These are phyloP conservation scores for Pholis gunnellus DNA, from an alignment of 2,113 vertebrate species.

Conservation along the genomic window DNA sequence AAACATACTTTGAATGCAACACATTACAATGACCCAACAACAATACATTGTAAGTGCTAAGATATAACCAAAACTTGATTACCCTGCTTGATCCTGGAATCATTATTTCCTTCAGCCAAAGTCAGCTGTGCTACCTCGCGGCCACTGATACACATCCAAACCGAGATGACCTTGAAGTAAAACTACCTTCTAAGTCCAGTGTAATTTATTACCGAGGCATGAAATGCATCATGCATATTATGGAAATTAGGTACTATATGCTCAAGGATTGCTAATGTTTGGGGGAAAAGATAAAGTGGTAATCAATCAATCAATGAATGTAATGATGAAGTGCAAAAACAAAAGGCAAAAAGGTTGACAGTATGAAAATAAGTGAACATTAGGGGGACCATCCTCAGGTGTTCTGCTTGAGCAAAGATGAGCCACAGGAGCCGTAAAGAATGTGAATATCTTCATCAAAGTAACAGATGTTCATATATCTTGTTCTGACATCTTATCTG, in stretches of 20 bases:
- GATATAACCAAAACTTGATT: background rate
- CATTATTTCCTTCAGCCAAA: background rate
- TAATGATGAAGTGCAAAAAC: slow-evolving; percentile 5
- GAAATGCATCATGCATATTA: background rate
- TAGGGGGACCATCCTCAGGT: background rate
- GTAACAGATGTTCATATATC: slow-evolving; percentile 39
- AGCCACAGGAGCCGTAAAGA: slow-evolving; percentile 20
- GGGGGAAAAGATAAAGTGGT: background rate
- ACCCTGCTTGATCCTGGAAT: background rate
- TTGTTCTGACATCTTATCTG: slow-evolving; percentile 19
- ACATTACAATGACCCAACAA: slow-evolving; percentile 1
- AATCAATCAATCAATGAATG: slow-evolving; percentile 4
- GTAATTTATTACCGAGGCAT: background rate
- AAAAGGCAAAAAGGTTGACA: background rate
- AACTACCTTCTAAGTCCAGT: background rate
- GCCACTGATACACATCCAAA: background rate
- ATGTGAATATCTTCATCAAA: slow-evolving; percentile 34
- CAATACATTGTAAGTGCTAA: background rate
- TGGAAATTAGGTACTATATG: background rate
- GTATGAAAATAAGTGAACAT: background rate
- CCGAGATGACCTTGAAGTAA: background rate
- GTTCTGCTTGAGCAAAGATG: slow-evolving; percentile 25
- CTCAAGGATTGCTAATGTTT: slow-evolving; percentile 5
- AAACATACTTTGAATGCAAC: background rate
- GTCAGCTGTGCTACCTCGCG: slow-evolving; percentile 2